Conservation (phyloP, 2,888 invertebrate species). For the Saturnia japonica region DNA sequence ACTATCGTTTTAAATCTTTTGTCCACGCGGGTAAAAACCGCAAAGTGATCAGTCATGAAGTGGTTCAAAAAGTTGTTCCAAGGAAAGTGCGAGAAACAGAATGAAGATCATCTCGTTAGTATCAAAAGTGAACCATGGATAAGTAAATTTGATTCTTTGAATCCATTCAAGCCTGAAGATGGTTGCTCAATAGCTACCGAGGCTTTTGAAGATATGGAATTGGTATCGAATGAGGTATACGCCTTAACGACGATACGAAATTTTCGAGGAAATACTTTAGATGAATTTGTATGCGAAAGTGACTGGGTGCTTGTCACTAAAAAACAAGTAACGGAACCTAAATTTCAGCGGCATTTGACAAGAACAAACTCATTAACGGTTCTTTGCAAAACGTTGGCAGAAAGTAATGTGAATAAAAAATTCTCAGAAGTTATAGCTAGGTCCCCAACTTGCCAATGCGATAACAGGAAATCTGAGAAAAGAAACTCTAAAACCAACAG, state of each 20-base stretch:
- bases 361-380: slow-evolving; percentile 52
- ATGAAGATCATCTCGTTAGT: slow-evolving; percentile 37
- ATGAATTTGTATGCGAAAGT: slow-evolving; percentile 65
- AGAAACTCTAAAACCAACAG: slow-evolving; percentile 35
- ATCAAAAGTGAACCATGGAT: slow-evolving; percentile 39
- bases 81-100: slow-evolving; percentile 77
- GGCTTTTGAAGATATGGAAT: slow-evolving; percentile 36
- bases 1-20: slow-evolving; percentile 82
- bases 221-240: slow-evolving; percentile 50
- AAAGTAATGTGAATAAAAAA: slow-evolving; percentile 42
- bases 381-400: slow-evolving; percentile 55
- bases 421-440: slow-evolving; percentile 50
- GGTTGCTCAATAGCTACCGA: slow-evolving; percentile 32
- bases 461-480: slow-evolving; percentile 42
- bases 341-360: slow-evolving; percentile 56
- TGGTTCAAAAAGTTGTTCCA: slow-evolving; percentile 85
- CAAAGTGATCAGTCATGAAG: slow-evolving; percentile 81
- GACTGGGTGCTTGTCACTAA: slow-evolving; percentile 68
- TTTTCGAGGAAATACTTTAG: slow-evolving; percentile 59
- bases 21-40: slow-evolving; percentile 84
- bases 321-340: slow-evolving; percentile 60
- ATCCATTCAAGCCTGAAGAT: slow-evolving; percentile 32
- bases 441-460: slow-evolving; percentile 66
- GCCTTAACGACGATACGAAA: slow-evolving; percentile 69
- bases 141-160: slow-evolving; percentile 43